Conservation (phyloP, 64 coral and sea anemone genomes). For the Porites lutea region DNA sequence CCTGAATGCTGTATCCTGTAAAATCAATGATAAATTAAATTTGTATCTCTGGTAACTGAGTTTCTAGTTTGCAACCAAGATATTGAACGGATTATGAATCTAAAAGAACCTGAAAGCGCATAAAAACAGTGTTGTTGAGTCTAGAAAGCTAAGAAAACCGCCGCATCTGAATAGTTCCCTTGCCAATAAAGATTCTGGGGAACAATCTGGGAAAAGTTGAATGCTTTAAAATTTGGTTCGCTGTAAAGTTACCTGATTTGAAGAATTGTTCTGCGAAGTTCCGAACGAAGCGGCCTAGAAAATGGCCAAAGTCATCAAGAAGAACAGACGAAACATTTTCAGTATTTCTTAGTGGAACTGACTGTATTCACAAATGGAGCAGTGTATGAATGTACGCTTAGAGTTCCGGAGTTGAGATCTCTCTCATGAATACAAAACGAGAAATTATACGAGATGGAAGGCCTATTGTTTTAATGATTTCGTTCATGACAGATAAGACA, state of each 20-base stretch:
- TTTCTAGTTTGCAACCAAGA: too few species aligned
- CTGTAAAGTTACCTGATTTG: neutral
- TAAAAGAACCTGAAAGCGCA: too few species aligned
- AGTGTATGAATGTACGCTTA: neutral
- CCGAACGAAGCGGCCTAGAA: neutral
- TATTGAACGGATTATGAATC: too few species aligned
- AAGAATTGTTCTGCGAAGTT: neutral
- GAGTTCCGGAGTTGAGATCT: neutral
- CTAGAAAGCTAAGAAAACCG: too few species aligned
- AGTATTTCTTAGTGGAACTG: neutral
- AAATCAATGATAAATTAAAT: too few species aligned
- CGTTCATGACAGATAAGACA: neutral
- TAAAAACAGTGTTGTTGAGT: too few species aligned
- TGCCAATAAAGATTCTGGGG: too few species aligned
- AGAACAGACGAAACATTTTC: constrained; percentile 5
- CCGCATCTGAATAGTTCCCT: too few species aligned
- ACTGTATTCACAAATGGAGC: neutral
- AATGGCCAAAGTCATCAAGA: neutral
- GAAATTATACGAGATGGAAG: neutral
- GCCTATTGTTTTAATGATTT: neutral
- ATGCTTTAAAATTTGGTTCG: too few species aligned
- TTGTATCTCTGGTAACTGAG: too few species aligned
- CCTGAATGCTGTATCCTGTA: too few species aligned
- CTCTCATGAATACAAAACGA: neutral
- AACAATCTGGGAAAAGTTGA: too few species aligned